Evolutionary conservation across 2,113 vertebrate species (phyloP).

Genomic region (Cyanoliseus patagonus): DNA sequence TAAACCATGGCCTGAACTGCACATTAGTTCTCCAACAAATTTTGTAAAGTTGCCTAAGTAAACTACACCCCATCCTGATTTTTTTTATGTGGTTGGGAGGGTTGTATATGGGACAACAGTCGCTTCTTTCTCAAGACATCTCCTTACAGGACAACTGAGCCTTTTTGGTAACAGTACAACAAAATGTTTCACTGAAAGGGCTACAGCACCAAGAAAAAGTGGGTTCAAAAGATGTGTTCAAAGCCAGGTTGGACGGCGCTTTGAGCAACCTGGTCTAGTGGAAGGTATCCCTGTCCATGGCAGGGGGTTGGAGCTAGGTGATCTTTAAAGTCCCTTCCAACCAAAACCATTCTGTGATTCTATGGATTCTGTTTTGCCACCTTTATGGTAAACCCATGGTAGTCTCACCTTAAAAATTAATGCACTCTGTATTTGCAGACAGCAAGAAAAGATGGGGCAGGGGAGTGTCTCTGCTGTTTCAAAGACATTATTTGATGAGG

Average conservation of each 20-base stretch:
- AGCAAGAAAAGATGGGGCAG: background rate
- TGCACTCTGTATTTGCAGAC: background rate
- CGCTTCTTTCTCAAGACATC: background rate
- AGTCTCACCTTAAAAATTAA: background rate
- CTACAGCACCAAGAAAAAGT: background rate
- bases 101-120: background rate
- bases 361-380: background rate
- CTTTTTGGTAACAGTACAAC: background rate
- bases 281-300: background rate
- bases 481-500: background rate
- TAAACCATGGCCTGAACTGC: background rate
- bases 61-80: background rate
- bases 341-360: background rate
- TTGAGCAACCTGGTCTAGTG: background rate
- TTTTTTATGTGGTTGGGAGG: background rate
- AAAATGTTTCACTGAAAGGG: background rate
- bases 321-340: background rate
- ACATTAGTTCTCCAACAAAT: background rate
- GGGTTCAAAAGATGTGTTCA: background rate
- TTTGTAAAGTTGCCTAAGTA: background rate
- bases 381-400: background rate
- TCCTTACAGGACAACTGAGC: background rate
- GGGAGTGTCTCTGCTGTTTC: background rate
- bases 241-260: background rate
- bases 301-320: background rate